Evolutionary conservation across 2,888 invertebrate species (phyloP).

Genomic region (Protophormia terraenovae): DNA sequence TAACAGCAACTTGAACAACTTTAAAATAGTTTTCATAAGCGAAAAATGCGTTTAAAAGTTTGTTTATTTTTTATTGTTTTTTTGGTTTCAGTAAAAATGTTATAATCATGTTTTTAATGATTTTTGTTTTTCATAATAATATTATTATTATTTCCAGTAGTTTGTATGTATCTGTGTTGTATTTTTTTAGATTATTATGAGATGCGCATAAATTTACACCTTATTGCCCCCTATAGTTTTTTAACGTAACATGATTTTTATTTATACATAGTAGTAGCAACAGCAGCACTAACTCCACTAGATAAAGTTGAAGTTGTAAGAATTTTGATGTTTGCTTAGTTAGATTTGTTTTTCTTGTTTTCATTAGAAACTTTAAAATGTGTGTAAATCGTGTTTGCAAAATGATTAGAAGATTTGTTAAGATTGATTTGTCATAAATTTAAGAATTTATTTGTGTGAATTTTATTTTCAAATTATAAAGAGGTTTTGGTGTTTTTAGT

Average conservation of each 20-base stretch:
- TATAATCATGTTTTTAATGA: constrained; percentile 62
- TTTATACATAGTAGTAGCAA: constrained; percentile 12
- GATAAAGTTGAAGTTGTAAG: constrained; percentile 25
- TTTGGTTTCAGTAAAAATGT: constrained; percentile 46
- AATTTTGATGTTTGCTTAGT: constrained; percentile 34
- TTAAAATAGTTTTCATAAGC: constrained; percentile 39
- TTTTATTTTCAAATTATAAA: neutral
- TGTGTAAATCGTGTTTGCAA: constrained; percentile 43
- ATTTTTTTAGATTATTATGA: constrained; percentile 53
- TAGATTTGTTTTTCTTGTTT: too few relatives aligned
- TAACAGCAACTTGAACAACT: constrained; percentile 52
- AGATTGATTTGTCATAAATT: constrained; percentile 48
- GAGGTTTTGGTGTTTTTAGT: too few relatives aligned
- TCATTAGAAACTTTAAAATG: neutral
- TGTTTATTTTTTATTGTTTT: constrained; percentile 37
- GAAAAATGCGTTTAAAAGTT: constrained; percentile 62
- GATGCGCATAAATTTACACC: constrained; percentile 78
- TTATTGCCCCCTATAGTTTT: constrained; percentile 79
- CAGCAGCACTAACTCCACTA: neutral
- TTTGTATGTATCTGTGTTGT: constrained; percentile 6
- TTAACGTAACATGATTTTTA: constrained; percentile 53
- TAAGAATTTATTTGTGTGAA: neutral
- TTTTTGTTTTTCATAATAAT: constrained; percentile 19
- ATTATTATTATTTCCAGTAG: neutral
- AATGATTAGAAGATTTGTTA: constrained; percentile 35